phyloP scores from a whole-genome alignment of 2,888 invertebrate genomes.

The Atherix ibis region DNA sequence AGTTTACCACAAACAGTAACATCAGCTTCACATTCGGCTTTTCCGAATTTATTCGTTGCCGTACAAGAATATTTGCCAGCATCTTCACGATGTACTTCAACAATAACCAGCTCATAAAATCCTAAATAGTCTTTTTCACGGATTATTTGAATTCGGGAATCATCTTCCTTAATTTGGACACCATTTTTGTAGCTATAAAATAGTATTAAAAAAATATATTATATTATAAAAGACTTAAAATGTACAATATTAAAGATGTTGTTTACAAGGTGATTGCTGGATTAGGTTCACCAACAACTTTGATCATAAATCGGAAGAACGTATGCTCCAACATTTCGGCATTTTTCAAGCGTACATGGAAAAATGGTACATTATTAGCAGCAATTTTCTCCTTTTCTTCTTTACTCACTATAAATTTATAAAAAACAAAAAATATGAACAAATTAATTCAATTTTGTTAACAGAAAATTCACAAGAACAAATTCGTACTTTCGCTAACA shows the following conservation, averaged over 20 bases:
- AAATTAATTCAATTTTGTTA: too few species aligned
- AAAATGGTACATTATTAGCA: slow-evolving; percentile 63
- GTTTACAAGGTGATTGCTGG: slow-evolving; percentile 86
- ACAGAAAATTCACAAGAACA: too few species aligned
- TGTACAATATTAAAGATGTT: slow-evolving; percentile 3
- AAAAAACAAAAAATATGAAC: not conserved
- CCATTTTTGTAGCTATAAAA: slow-evolving; percentile 63
- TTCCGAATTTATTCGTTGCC: slow-evolving; percentile 69
- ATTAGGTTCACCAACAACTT: slow-evolving; percentile 73
- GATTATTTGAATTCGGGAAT: slow-evolving; percentile 52
- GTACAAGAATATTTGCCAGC: slow-evolving; percentile 73
- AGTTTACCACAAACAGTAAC: slow-evolving; percentile 60
- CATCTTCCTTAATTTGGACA: slow-evolving; percentile 48
- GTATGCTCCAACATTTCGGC: slow-evolving; percentile 77
- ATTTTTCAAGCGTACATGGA: slow-evolving; percentile 70
- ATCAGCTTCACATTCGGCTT: slow-evolving; percentile 54
- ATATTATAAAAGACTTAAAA: not conserved
- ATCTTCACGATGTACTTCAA: slow-evolving; percentile 60
- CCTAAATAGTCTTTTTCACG: slow-evolving; percentile 64
- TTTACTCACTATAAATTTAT: slow-evolving; percentile 41
- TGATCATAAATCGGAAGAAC: slow-evolving; percentile 74
- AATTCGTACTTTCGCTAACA: too few species aligned
- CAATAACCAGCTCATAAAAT: slow-evolving; percentile 76
- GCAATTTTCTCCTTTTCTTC: slow-evolving; percentile 54
- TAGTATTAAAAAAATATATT: slow-evolving; percentile 5